These are phyloP conservation scores for Etheostoma perlongum DNA, from an alignment of 2,797 vertebrate genomes.

Conservation along the genomic window DNA sequence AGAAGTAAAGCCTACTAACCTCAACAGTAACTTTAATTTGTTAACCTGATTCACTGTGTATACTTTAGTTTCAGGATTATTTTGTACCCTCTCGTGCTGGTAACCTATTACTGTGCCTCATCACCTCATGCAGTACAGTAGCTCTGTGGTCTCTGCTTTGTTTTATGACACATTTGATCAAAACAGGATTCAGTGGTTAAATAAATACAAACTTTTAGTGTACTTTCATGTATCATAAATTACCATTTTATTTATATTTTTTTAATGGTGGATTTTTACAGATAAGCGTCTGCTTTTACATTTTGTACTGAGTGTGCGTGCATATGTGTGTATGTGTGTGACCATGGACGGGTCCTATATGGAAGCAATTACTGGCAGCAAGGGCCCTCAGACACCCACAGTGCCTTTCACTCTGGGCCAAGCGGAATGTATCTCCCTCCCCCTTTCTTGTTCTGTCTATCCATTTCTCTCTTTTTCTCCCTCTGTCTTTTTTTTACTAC, in stretches of 20 bases:
- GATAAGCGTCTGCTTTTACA: conserved; percentile 54
- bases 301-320: conserved; percentile 23
- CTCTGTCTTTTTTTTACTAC: conserved; percentile 67
- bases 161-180: conserved; percentile 30
- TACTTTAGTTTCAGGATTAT: not conserved
- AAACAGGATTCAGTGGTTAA: conserved; percentile 21
- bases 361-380: conserved; percentile 96
- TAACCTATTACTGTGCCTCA: conserved; percentile 15
- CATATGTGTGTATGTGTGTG: conserved; percentile 53
- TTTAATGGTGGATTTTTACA: conserved; percentile 25
- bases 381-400: conserved; percentile 89
- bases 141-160: conserved; percentile 12
- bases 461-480: conserved; percentile 72
- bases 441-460: conserved; percentile 53
- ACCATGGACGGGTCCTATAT: conserved; percentile 86
- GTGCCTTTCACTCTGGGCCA: conserved; percentile 87
- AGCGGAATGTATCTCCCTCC: conserved; percentile 86
- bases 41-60: not conserved
- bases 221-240: conserved; percentile 25
- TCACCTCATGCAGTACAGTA: conserved; percentile 16
- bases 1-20: not conserved
- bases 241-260: conserved; percentile 20
- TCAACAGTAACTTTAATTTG: not conserved
- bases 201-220: conserved; percentile 36
- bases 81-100: not conserved